These are phyloP conservation scores for Varecia variegata DNA, from an alignment of 2,797 vertebrate genomes.

Conservation along the genomic window DNA sequence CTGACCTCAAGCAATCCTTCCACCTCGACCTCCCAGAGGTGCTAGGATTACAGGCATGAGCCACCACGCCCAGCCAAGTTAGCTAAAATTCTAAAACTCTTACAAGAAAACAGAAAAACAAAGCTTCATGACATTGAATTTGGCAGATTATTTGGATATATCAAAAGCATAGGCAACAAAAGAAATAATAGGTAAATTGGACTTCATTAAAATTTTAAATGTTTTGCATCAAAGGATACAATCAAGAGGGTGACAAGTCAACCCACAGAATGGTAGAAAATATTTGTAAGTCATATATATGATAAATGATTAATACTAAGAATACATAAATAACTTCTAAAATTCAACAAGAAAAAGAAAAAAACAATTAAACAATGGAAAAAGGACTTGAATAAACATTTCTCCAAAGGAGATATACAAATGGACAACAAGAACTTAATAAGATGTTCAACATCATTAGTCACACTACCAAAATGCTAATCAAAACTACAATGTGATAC, in stretches of 20 bases:
- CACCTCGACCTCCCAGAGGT: too few relatives aligned
- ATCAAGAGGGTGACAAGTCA: neutral
- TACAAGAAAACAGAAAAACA: neutral
- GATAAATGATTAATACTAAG: neutral
- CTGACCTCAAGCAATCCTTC: too few relatives aligned
- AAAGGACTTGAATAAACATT: neutral
- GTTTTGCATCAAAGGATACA: neutral
- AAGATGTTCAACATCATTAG: neutral
- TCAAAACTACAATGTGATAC: neutral
- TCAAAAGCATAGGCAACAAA: neutral
- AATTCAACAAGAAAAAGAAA: neutral
- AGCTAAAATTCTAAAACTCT: neutral
- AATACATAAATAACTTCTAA: neutral
- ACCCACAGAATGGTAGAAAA: neutral
- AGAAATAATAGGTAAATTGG: neutral
- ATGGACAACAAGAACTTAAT: neutral
- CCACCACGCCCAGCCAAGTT: too few relatives aligned
- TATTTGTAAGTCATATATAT: neutral
- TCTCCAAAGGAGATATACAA: neutral
- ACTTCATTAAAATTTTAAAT: neutral
- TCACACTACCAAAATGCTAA: neutral
- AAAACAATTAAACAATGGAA: neutral
- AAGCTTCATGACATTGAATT: neutral
- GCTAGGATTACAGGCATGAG: too few relatives aligned
- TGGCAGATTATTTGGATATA: neutral